Base-by-base conservation (phyloP, 2,113 vertebrate species). In the Pomatostomus ruficeps region DNA sequence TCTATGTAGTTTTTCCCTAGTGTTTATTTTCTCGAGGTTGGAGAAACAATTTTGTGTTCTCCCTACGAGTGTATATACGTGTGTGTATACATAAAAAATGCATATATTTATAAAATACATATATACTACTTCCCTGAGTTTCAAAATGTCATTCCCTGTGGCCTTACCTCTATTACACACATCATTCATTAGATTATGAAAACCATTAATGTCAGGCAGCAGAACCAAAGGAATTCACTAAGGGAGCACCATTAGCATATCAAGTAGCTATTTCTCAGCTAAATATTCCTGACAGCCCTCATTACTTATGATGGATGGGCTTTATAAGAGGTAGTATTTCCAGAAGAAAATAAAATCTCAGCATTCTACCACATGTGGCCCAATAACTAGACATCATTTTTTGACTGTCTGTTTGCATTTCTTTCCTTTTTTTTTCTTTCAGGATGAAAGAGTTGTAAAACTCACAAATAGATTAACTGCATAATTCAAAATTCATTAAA, bases 111-210 rank as follows among this genome's bases (percentile, higher is more conserved):
- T 91, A 94, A 93, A 93, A 92, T 35, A 91, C 95, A 85, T 91
- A 89, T 58, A 84, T 74, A 94, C 92, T 61, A 74, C 85, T 93
- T 93, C 76, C 59, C 57, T 79, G 92, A 74, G 68, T 93, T 96
- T 92, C 80, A 89, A 95, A 89, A 88, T 94, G 92, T 98, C 97
- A 88, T 98, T 98, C 97, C 96, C 97, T 96, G 94, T 98, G 97
- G 98, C 98, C 98, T 98, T 97, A 95, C 96, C 97, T 98, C 97
- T 95, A 97, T 97, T 98, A 97, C 98, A 98, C 98, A 98, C 98
- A 98, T 98, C 98, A 98, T 98, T 99, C 98, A 99, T 99, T 98
- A 99, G 98, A 98, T 99, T 99, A 99, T 98, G 97, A 98, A 98
- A 98, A 98, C 98, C 98, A 99, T 99, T 99, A 99, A 98, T 98